Conservation (phyloP, 1,140 invertebrate genomes). For the Dryas iulia region DNA sequence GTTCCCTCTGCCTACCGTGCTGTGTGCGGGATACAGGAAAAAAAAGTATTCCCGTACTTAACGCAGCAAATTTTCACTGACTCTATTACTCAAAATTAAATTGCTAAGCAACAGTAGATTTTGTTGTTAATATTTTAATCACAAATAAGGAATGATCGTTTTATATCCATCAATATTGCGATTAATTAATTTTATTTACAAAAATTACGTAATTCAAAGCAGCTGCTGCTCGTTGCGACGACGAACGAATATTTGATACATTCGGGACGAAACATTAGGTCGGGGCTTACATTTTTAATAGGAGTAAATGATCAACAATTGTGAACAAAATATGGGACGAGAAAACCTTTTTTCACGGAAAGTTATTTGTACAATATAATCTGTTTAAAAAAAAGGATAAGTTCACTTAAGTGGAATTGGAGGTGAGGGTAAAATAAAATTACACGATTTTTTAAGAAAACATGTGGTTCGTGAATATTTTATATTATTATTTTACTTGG, state of each 20-base stretch:
- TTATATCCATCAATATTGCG: conserved; percentile 1
- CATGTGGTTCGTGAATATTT: not conserved
- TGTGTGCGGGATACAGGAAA: too few relatives aligned
- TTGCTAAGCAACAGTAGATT: not conserved
- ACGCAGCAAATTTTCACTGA: not conserved
- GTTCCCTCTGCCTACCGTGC: too few relatives aligned
- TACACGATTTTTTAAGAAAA: not conserved
- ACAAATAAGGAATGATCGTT: conserved; percentile 2
- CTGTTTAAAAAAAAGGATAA: not conserved
- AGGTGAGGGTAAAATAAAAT: not conserved
- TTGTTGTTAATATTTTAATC: not conserved
- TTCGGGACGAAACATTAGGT: conserved; percentile 9
- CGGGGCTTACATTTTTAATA: conserved; percentile 18
- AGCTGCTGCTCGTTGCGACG: conserved; percentile 10
- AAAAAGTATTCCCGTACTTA: not conserved
- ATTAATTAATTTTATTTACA: not conserved
- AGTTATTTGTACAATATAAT: not conserved
- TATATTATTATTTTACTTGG: not conserved
- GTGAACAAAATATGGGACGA: conserved; percentile 2
- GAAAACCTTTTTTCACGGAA: not conserved
- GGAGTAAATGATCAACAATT: conserved; percentile 11
- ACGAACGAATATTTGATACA: conserved; percentile 11
- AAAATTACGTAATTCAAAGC: conserved; percentile 3
- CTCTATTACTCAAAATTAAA: conserved; percentile 4
- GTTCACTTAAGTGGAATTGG: not conserved